These are phyloP conservation scores for Nannoperca obscura DNA, from an alignment of 2,797 vertebrate genomes.

Conservation along the genomic window DNA sequence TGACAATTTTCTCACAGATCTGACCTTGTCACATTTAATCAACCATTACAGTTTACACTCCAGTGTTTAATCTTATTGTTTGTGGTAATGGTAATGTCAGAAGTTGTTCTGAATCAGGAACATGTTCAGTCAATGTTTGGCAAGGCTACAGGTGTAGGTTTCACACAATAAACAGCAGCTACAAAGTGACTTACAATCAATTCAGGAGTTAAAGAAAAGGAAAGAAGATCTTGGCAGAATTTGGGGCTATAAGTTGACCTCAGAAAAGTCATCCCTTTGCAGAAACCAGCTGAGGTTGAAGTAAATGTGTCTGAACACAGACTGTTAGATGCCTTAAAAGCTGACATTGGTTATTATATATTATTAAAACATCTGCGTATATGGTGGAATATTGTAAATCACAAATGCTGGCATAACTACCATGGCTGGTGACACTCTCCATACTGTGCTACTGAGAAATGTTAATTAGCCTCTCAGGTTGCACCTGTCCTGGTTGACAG, in stretches of 20 bases:
- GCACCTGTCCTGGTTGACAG: constrained; percentile 33
- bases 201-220: no score
- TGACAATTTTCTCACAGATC: background rate
- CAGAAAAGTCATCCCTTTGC: background rate
- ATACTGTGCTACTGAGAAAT: constrained; percentile 32
- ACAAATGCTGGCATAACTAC: constrained; percentile 6
- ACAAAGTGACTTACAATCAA: background rate
- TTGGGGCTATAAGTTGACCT: background rate
- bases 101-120: background rate
- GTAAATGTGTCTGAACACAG: background rate
- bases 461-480: constrained; percentile 35
- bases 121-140: background rate
- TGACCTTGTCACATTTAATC: constrained; percentile 9
- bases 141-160: background rate
- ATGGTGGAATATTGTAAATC: constrained; percentile 16
- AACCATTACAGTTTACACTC: background rate
- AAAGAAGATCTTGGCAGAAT: background rate
- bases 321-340: background rate
- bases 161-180: background rate
- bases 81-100: background rate
- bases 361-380: constrained; percentile 24
- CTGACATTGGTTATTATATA: background rate
- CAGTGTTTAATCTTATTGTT: background rate
- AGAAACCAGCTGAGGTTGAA: background rate
- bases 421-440: constrained; percentile 24